Base-by-base conservation (phyloP, 2,113 vertebrate genomes). In the Myotis davidii region DNA sequence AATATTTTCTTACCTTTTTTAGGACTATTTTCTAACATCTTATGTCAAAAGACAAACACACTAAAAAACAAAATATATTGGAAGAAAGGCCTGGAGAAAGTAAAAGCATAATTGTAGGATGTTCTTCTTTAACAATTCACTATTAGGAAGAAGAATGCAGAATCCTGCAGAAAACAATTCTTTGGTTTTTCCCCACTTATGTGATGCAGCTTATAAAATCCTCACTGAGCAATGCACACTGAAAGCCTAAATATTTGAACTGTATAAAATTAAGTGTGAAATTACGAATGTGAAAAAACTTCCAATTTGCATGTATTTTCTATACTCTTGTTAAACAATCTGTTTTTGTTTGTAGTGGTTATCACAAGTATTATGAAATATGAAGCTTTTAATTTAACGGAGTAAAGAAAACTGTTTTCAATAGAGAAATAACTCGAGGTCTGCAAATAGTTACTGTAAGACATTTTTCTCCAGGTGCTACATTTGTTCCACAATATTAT, bases 201-300 rank as follows among this genome's bases (percentile, higher is more conserved):
- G 4, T 48, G 18, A 72, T 59, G 4, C 13, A 70, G 18, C 4
- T 78, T 87, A 90, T 88, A 65, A 92, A 95, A 74, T 90, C 32
- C 16, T 79, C 3, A 85, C 10, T 84, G 37, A 84, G 72, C 92
- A 59, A 34, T 65, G 8, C 8, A 91, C 21, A 67, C 20, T 2
- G 0, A 10, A 78, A 65, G 3, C 89, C 20, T 67, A 91, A 90
- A 77, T 87, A 67, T 90, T 89, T 85, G 81, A 86, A 88, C 32
- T 88, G 39, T 88, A 25, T n/a, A 92, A 93, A 94, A 85, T 83
- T 64, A 92, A 90, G 23, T 94, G 42, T 86, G 76, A 87, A 92
- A 50, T 67, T 76, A 88, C 92, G 81, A 76, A 84, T 72, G 39
- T n/a, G 6, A 92, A 81, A 95, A 29, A 56, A 56, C 12, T 23